Evolutionary conservation across 2,113 vertebrate species (phyloP).

Genomic region (Macheiramphus alcinus): DNA sequence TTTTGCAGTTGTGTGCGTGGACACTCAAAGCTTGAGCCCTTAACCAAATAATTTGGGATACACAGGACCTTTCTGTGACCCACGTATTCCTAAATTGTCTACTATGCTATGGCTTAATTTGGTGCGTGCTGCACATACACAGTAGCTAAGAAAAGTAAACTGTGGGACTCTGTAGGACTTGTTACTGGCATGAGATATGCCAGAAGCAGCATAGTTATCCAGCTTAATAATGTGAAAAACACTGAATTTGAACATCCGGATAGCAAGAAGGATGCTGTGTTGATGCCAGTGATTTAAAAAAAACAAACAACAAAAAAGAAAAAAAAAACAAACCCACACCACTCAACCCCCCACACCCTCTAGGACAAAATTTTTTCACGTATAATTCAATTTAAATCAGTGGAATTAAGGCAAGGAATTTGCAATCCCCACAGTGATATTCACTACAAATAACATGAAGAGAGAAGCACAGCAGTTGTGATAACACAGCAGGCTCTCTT

Average conservation of each 20-base stretch:
- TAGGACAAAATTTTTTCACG: not conserved
- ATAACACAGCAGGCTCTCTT: not conserved
- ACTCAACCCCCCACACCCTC: rapidly evolving
- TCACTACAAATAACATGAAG: not conserved
- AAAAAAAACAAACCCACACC: not conserved
- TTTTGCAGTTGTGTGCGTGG: not conserved
- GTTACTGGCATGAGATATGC: not conserved
- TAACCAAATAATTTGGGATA: not conserved
- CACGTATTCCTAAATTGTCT: not conserved
- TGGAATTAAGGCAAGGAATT: not conserved
- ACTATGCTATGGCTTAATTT: not conserved
- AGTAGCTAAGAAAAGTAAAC: not conserved
- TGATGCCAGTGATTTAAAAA: not conserved
- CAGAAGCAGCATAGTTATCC: not conserved
- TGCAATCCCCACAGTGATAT: not conserved
- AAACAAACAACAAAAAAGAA: not conserved
- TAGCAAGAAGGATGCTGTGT: not conserved
- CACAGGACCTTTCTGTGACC: not conserved
- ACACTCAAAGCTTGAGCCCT: not conserved
- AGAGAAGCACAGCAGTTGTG: not conserved
- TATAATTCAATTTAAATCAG: not conserved
- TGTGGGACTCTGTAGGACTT: not conserved
- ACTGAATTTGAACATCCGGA: not conserved
- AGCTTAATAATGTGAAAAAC: not conserved
- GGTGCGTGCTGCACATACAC: not conserved